Evolutionary conservation across 2,888 invertebrate species (phyloP).

Genomic region (Heliothis peltigera): DNA sequence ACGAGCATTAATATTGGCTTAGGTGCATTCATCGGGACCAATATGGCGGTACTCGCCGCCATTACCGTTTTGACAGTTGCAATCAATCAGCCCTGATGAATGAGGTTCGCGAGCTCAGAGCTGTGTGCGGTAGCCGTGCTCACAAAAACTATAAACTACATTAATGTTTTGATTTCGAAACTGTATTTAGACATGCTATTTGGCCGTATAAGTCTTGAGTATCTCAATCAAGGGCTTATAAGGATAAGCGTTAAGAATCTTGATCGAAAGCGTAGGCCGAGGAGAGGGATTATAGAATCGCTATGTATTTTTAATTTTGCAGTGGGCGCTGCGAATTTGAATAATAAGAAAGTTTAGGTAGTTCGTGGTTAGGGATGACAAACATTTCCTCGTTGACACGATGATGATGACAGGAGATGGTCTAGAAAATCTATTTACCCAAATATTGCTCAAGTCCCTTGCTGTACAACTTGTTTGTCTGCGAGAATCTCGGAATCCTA

Average conservation of each 20-base stretch:
- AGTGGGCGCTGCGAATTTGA: neutral
- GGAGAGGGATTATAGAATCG: conserved; percentile 5
- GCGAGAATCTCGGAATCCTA: neutral
- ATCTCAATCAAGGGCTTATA: conserved; percentile 33
- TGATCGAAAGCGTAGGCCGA: conserved; percentile 36
- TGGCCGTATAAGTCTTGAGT: conserved; percentile 46
- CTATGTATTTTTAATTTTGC: neutral
- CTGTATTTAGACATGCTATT: conserved; percentile 56
- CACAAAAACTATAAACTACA: conserved; percentile 60
- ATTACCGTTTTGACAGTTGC: conserved; percentile 88
- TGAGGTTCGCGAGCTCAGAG: conserved; percentile 78
- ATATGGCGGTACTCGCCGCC: conserved; percentile 85
- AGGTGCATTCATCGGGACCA: conserved; percentile 82
- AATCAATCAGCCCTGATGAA: conserved; percentile 89
- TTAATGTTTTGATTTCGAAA: conserved; percentile 56
- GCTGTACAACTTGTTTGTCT: conserved; percentile 8
- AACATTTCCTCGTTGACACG: neutral
- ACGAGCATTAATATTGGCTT: conserved; percentile 85
- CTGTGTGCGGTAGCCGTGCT: conserved; percentile 74
- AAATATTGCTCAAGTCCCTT: neutral
- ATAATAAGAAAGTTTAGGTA: conserved; percentile 3
- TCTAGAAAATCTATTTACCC: neutral
- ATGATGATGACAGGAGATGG: too few relatives aligned
- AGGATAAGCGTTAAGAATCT: conserved; percentile 37
- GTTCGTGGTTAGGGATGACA: neutral